Conservation (phyloP, 2,797 vertebrate genomes). For the Mionectes olivaceus region DNA sequence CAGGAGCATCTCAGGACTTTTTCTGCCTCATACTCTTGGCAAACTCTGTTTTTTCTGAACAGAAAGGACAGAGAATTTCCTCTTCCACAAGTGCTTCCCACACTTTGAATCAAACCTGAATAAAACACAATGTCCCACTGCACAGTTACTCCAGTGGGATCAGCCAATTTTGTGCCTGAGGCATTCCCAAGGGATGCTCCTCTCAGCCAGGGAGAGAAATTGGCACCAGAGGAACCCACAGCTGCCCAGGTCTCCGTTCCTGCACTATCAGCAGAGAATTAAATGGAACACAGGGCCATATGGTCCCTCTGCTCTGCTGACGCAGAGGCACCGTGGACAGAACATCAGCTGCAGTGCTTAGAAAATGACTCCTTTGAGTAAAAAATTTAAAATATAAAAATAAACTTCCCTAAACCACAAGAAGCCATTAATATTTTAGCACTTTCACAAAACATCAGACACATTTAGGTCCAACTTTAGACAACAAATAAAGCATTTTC, state of each 20-base stretch:
- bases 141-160: not conserved
- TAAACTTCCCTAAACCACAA: not conserved
- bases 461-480: not conserved
- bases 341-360: not conserved
- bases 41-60: not conserved
- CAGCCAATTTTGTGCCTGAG: not conserved
- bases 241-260: not conserved
- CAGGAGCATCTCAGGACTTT: not conserved
- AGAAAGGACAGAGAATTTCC: not conserved
- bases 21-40: not conserved
- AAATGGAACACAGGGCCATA: not conserved
- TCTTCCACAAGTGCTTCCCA: not conserved
- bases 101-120: not conserved
- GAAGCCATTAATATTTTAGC: not conserved
- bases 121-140: not conserved
- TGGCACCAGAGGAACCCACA: not conserved
- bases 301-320: not conserved
- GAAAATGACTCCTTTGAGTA: not conserved
- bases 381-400: slow-evolving; percentile 8
- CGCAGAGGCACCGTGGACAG: not conserved
- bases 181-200: not conserved
- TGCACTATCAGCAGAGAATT: not conserved
- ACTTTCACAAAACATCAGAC: not conserved
- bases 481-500: not conserved
- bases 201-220: not conserved